Evolutionary conservation across 2,113 vertebrate genomes (phyloP), one percentile per base, ranked within the genome.

Genomic region (Xiphorhynchus elegans): DNA sequence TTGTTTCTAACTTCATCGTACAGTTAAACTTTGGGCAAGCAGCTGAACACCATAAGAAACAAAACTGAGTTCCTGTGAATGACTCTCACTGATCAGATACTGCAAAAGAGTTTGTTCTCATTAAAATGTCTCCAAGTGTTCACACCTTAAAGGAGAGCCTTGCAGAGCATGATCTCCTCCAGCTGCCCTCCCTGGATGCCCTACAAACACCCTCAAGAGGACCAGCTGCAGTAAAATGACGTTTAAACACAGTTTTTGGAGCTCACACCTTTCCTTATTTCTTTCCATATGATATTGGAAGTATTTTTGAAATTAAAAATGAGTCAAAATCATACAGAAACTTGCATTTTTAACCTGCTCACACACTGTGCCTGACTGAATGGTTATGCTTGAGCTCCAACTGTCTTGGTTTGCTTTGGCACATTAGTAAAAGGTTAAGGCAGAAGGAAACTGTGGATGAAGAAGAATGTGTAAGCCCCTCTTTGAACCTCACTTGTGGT

Each of bases 381-480:
- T 2, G 1, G 17, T 33, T 59, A 55, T 70, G 60, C 52, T 42
- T 13, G 50, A 80, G 40, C 52, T 59, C 49, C 29, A 44, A 39
- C 6, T 10, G 39, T 9, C 78, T 18, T 21, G 63, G 0, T 28
- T 63, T 50, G 47, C 39, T 55, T 39, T 33, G 50, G 68, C 46
- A 40, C 26, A 4, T 33, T 2, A 26, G 19, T 23, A 46, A 85
- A 67, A 70, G 53, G 21, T 8, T 4, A 49, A 73, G 44, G 58
- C 47, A 40, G 50, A n/a, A 63, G 59, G 11, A 56, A 83, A 33
- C 39, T 20, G 31, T 10, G 35, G 25, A 8, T 64, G 12, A 16
- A 6, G 20, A n/a, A 5, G 44, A 25, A 1, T 0, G 12, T 13
- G 37, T 17, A 8, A 42, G 19, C 18, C 69, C 55, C 17, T 26